A percentile compares a stretch with the other conserved stretches of the same genome.
phyloP scores from a whole-genome alignment of 2,113 vertebrate species.

The Pipra filicauda region DNA sequence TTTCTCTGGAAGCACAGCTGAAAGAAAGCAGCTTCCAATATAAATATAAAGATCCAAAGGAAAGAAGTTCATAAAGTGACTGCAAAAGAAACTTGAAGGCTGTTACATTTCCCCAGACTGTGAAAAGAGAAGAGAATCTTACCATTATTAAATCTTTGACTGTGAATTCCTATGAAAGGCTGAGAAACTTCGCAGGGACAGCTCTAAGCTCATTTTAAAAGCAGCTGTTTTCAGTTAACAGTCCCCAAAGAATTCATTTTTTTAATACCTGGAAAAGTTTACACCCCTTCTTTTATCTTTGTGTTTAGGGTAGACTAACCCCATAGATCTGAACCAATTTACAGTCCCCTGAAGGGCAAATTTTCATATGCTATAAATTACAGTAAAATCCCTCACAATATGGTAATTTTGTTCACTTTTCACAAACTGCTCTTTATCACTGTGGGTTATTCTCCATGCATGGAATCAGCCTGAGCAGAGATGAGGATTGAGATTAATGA shows the following conservation, averaged over 20 bases:
- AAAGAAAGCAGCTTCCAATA: slow-evolving; percentile 37
- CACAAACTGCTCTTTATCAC: not conserved
- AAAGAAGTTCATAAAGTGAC: not conserved
- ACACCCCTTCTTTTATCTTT: slow-evolving; percentile 30
- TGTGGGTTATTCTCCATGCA: not conserved
- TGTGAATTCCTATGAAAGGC: not conserved
- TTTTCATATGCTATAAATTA: slow-evolving; percentile 24
- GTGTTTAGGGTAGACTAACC: not conserved
- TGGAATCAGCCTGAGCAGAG: not conserved
- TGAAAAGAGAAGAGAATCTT: not conserved
- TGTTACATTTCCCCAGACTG: not conserved
- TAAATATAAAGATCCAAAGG: not conserved
- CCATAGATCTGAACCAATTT: slow-evolving; percentile 13
- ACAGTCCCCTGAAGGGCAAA: not conserved
- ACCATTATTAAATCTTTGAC: not conserved
- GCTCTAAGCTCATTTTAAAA: not conserved
- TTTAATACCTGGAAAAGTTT: slow-evolving; percentile 34
- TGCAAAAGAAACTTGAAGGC: not conserved
- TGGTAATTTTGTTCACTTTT: not conserved
- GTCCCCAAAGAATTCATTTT: not conserved
- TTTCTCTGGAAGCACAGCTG: slow-evolving; percentile 83
- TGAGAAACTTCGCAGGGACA: not conserved
- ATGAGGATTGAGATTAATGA: not conserved
- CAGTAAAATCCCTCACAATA: not conserved
- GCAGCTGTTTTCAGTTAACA: slow-evolving; percentile 57